phyloP scores from a whole-genome alignment of 2,888 invertebrate genomes.

The Amblyteles armatorius region DNA sequence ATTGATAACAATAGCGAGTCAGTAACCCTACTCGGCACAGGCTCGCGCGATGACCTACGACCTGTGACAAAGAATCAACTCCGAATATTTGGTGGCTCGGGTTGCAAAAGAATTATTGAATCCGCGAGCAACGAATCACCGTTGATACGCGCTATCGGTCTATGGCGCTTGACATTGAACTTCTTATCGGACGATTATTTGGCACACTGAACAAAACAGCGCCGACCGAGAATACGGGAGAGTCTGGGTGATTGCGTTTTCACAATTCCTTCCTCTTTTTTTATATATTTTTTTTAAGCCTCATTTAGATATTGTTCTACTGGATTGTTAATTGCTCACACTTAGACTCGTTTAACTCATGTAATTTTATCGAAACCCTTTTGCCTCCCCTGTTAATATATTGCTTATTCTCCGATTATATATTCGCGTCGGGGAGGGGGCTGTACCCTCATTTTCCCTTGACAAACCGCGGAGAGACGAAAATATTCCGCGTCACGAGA shows the following conservation, averaged over 20 bases:
- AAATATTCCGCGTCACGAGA: conserved; percentile 42
- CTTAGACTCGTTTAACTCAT: background rate
- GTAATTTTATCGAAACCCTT: background rate
- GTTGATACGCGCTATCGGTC: conserved; percentile 57
- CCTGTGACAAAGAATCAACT: conserved; percentile 66
- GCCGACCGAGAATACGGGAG: conserved; percentile 12
- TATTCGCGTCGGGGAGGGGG: background rate
- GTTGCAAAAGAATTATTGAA: conserved; percentile 12
- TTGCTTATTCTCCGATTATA: background rate
- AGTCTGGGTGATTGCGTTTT: conserved; percentile 19
- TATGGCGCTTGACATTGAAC: conserved; percentile 76
- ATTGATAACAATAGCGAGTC: no score
- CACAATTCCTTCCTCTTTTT: conserved; percentile 10
- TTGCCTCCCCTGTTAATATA: background rate
- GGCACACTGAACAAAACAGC: conserved; percentile 58
- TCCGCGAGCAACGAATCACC: conserved; percentile 36
- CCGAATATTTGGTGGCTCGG: background rate
- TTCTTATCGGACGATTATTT: conserved; percentile 72
- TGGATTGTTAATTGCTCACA: background rate
- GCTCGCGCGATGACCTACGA: conserved; percentile 35
- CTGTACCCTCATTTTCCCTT: background rate
- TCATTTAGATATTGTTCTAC: conserved; percentile 2
- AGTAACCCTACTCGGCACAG: no score
- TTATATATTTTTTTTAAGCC: background rate
- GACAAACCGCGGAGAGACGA: background rate